Base-by-base conservation (phyloP, 2,113 vertebrate genomes). In the Dasyurus viverrinus region DNA sequence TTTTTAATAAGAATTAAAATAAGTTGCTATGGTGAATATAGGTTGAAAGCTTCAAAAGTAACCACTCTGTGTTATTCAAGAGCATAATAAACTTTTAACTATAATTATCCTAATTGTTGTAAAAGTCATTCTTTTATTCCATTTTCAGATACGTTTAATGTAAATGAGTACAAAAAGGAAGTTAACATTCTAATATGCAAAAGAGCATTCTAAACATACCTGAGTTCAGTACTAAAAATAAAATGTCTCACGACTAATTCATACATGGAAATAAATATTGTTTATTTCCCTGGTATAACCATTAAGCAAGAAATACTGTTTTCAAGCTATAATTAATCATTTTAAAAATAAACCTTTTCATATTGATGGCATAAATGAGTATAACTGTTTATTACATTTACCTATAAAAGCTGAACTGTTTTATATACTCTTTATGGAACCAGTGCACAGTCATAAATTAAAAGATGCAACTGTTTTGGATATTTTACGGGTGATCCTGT, bases 391-490 rank as follows among this genome's bases (percentile, higher is more conserved):
- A 98, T 98, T 98, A 98, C 97, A 97, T 98, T 98, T 98, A 97
- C 98, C 97, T 98, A 97, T 98, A 98, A 98, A 98, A 98, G 96
- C 97, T 97, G 98, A 98, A 98, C 98, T 98, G 94, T 97, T 98
- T 98, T 98, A 98, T 98, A 97, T 98, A 98, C 98, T 98, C 98
- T 98, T 98, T 98, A 98, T 98, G 97, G 98, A 98, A 98, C 97
- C 98, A 96, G 97, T 93, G 96, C 97, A 95, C 92, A 94, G 97
- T 96, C 97, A 96, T 98, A 98, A 98, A 98, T 98, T 98, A 98
- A 98, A 98, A 98, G 98, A 98, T 99, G 98, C 98, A 99, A 98
- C 98, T 98, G 98, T 98, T 98, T 96, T 95, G 98, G 98, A 96
- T 98, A 97, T 98, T 98, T 98, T 98, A 98, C 98, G 98, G 98